A percentile compares a stretch with the other conserved stretches of the same genome.
Evolutionary conservation across 2,888 invertebrate species (phyloP).

Genomic region (Eilema sororculum): DNA sequence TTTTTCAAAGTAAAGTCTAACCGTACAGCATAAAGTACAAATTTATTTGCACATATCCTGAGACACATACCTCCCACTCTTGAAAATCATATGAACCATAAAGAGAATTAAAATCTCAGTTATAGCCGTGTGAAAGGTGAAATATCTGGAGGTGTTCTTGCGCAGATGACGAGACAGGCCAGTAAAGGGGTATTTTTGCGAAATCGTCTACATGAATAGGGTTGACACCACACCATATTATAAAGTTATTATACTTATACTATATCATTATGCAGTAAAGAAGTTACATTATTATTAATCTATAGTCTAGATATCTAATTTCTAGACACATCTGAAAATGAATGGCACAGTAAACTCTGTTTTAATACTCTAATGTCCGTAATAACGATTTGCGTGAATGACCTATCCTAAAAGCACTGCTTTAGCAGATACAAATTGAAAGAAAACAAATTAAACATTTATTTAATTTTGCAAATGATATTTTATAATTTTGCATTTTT

Average conservation of each 20-base stretch:
- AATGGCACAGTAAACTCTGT: too few relatives aligned
- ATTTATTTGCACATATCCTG: constrained; percentile 4
- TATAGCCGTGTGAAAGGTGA: constrained; percentile 32
- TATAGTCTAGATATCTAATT: background rate
- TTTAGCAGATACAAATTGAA: too few relatives aligned
- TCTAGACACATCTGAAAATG: background rate
- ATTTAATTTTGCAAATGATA: too few relatives aligned
- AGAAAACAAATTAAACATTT: background rate
- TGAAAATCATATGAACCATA: constrained; percentile 29
- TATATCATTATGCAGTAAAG: background rate
- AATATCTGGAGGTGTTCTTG: constrained; percentile 44
- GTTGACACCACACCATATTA: constrained; percentile 20
- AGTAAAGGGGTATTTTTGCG: constrained; percentile 39
- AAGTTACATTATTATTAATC: background rate
- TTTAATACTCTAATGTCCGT: too few relatives aligned
- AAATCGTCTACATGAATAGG: constrained; percentile 39
- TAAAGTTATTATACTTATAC: background rate
- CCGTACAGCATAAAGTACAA: constrained; percentile 8
- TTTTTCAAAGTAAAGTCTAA: background rate
- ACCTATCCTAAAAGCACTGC: too few relatives aligned
- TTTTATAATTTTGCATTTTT: background rate
- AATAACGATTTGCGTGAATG: too few relatives aligned
- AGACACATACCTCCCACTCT: constrained; percentile 34
- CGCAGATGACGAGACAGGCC: constrained; percentile 36
- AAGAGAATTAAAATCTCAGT: constrained; percentile 47